Evolutionary conservation across 2,797 vertebrate species (phyloP), one percentile per base, ranked within the genome.

Genomic region (Anableps anableps): DNA sequence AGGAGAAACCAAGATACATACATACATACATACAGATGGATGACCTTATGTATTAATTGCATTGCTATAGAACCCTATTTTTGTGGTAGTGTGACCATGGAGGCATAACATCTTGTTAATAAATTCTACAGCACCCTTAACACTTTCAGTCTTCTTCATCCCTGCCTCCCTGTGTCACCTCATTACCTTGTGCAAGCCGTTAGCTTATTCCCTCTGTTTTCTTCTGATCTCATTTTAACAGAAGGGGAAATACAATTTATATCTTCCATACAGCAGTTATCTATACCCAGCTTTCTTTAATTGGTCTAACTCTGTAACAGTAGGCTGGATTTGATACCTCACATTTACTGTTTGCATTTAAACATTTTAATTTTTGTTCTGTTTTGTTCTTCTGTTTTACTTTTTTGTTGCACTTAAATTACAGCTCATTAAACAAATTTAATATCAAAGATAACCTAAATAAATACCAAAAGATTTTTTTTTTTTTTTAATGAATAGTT

Each of bases 151-250:
- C 26, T 36, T 72, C 41, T 55, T 77, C 47, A 47, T 78, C 9
- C 21, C 19, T 23, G 66, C 43, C 76, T 21, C 23, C 29, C 31
- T n/a, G 19, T 45, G 70, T 50, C 55, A 17, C 55, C 55, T 50
- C 45, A 29, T 74, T 79, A 64, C 55, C 41, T 73, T 47, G 50
- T 55, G 50, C 3, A 53, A 31, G 51, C 45, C 34, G n/a, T 72
- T 62, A 62, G 43, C 41, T 41, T 17, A 31, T 78, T 21, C 11
- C 34, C 50, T 53, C 34, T 77, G 47, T 47, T 78, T 72, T 58
- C 19, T 21, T 34, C 13, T 47, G 9, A 60, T 72, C 77, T 72
- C 68, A 72, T 60, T 58, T 60, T 48, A 72, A 79, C 31, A 29
- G 4, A 48, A 8, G 5, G 38, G 43, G 43, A 73, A 58, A 73